Percentiles rank a stretch among this genome's conserved stretches.
These are phyloP conservation scores for Ochropacha duplaris DNA, from an alignment of 2,888 invertebrate species.

Conservation along the genomic window DNA sequence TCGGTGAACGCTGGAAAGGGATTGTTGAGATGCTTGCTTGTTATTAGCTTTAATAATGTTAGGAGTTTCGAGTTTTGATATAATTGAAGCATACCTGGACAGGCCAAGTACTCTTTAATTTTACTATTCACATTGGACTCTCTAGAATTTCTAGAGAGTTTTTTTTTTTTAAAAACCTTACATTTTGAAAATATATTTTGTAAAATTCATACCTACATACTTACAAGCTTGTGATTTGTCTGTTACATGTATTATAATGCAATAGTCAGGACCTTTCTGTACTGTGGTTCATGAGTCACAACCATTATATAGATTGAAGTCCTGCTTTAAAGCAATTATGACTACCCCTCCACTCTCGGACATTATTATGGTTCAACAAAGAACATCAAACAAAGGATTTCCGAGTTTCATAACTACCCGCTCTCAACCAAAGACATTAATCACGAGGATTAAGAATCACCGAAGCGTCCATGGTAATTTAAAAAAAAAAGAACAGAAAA, in stretches of 20 bases:
- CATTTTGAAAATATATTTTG: too few species aligned
- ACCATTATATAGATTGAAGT: neutral
- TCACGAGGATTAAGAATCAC: slow-evolving; percentile 17
- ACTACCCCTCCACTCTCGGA: neutral
- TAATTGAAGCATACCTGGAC: neutral
- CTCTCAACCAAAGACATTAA: slow-evolving; percentile 21
- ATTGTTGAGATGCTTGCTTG: slow-evolving; percentile 11
- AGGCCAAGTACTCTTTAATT: neutral
- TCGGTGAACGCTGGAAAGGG: slow-evolving; percentile 31
- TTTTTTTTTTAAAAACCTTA: too few species aligned
- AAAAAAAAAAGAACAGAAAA: neutral
- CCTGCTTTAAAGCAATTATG: neutral
- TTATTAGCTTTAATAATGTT: slow-evolving; percentile 20
- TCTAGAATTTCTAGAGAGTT: neutral
- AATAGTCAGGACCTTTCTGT: neutral
- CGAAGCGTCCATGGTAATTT: neutral
- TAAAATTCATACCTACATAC: too few species aligned
- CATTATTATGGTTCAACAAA: slow-evolving; percentile 14
- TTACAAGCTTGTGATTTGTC: too few species aligned
- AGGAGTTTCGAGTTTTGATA: neutral
- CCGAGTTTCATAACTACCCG: slow-evolving; percentile 14
- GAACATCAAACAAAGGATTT: slow-evolving; percentile 27
- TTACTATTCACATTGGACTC: neutral
- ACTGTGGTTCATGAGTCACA: neutral
- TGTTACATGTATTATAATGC: too few species aligned